Evolutionary conservation across 2,113 vertebrate genomes (phyloP).

Genomic region (Cairina moschata): DNA sequence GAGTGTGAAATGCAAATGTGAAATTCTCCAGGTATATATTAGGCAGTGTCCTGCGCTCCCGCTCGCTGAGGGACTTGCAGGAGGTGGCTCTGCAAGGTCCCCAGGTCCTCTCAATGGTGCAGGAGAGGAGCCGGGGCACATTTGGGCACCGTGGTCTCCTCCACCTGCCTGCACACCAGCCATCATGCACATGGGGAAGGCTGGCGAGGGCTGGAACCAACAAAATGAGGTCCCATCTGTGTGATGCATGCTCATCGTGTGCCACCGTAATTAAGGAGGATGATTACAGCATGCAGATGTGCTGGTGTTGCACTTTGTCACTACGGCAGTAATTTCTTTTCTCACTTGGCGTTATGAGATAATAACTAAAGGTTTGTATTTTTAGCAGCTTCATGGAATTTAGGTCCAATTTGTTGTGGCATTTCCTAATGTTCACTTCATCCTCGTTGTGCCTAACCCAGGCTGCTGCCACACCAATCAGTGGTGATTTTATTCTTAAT

Average conservation of each 20-base stretch:
- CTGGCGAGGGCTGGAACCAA: not conserved
- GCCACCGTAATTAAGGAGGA: not conserved
- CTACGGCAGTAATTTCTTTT: conserved; percentile 22
- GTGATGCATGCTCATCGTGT: rapidly evolving
- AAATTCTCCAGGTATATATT: not conserved
- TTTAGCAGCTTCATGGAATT: conserved; percentile 32
- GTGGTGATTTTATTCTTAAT: conserved; percentile 2
- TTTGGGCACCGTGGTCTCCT: rapidly evolving
- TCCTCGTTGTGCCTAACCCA: not conserved
- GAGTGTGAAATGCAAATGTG: not conserved
- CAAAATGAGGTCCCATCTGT: not conserved
- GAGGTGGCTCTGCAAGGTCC: rapidly evolving
- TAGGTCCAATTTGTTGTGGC: not conserved
- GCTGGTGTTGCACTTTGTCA: conserved; percentile 7
- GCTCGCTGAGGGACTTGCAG: not conserved
- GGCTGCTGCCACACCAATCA: not conserved
- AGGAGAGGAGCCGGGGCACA: rapidly evolving
- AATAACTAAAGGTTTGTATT: conserved; percentile 54
- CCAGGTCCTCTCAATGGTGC: rapidly evolving
- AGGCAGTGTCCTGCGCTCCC: not conserved
- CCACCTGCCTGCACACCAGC: rapidly evolving
- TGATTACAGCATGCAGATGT: not conserved
- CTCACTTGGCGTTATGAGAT: not conserved
- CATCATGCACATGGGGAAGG: rapidly evolving
- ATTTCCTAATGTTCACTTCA: not conserved